A percentile compares a stretch with the other conserved stretches of the same genome.
Evolutionary conservation across 2,888 invertebrate genomes (phyloP).

Genomic region (Anodontia alba): DNA sequence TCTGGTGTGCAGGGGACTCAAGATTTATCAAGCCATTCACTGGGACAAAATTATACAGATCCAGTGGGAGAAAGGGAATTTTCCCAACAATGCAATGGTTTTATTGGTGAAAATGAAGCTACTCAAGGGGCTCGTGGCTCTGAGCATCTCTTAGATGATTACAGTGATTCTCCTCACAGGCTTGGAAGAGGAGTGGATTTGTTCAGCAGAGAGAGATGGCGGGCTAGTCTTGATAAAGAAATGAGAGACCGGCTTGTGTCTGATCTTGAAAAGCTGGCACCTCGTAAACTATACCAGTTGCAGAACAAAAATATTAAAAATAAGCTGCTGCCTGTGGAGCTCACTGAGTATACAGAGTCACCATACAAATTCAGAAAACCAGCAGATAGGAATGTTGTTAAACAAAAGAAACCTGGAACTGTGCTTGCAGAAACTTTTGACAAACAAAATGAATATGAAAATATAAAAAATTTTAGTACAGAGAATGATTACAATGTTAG

Average conservation of each 20-base stretch:
- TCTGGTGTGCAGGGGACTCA: neutral
- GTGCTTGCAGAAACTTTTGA: neutral
- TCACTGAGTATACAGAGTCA: constrained; percentile 58
- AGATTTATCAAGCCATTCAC: neutral
- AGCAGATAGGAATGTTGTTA: neutral
- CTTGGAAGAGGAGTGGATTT: constrained; percentile 60
- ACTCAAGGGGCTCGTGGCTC: neutral
- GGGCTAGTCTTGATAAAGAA: constrained; percentile 54
- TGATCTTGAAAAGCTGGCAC: constrained; percentile 52
- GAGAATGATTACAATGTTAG: constrained; percentile 28
- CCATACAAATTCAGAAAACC: constrained; percentile 64
- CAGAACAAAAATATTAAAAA: constrained; percentile 37
- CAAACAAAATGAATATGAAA: constrained; percentile 38
- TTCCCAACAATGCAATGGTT: neutral
- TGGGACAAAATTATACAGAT: neutral
- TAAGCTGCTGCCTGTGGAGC: constrained; percentile 39
- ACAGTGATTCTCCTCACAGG: constrained; percentile 56
- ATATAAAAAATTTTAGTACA: constrained; percentile 35
- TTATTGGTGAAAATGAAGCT: neutral
- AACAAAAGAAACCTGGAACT: neutral
- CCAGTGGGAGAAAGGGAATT: neutral
- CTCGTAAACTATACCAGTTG: constrained; percentile 53
- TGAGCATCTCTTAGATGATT: constrained; percentile 28
- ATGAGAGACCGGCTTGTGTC: constrained; percentile 30
- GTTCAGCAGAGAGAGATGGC: constrained; percentile 59